Evolutionary conservation across 2,113 vertebrate species (phyloP).

Genomic region (Leptosomus discolor): DNA sequence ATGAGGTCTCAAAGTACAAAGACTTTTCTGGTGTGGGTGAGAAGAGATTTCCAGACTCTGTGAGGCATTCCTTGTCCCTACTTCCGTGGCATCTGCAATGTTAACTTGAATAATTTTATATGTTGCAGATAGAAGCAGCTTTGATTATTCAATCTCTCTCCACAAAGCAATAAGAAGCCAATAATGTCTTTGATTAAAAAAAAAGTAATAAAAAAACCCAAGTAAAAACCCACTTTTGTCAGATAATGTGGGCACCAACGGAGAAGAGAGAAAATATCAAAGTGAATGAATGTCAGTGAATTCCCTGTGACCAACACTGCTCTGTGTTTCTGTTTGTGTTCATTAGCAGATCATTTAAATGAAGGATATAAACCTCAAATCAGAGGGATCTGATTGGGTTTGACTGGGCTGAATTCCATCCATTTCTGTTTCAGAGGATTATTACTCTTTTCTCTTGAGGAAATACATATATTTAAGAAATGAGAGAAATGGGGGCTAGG

Average conservation of each 20-base stretch:
- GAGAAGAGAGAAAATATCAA: not conserved
- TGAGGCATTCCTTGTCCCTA: not conserved
- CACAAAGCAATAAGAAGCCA: not conserved
- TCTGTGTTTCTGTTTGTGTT: not conserved
- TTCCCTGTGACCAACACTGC: not conserved
- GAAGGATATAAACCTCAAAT: not conserved
- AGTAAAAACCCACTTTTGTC: not conserved
- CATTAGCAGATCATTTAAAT: constrained; percentile 2
- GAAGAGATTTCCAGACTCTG: not conserved
- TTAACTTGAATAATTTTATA: not conserved
- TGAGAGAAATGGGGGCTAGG: not conserved
- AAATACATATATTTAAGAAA: constrained; percentile 30
- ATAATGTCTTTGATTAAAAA: not conserved
- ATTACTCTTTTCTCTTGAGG: constrained; percentile 8
- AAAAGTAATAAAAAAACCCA: not conserved
- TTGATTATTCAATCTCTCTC: not conserved
- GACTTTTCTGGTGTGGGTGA: not conserved
- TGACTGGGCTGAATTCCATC: constrained; percentile 14
- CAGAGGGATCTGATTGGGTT: not conserved
- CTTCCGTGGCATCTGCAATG: not conserved
- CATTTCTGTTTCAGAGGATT: constrained; percentile 11
- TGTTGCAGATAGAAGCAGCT: not conserved
- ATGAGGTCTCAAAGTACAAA: not conserved
- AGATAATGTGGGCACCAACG: not conserved
- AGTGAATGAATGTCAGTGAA: not conserved